A percentile compares a stretch with the other conserved stretches of the same genome.
phyloP scores from a whole-genome alignment of 2,113 vertebrate genomes.

The Rostratula benghalensis region DNA sequence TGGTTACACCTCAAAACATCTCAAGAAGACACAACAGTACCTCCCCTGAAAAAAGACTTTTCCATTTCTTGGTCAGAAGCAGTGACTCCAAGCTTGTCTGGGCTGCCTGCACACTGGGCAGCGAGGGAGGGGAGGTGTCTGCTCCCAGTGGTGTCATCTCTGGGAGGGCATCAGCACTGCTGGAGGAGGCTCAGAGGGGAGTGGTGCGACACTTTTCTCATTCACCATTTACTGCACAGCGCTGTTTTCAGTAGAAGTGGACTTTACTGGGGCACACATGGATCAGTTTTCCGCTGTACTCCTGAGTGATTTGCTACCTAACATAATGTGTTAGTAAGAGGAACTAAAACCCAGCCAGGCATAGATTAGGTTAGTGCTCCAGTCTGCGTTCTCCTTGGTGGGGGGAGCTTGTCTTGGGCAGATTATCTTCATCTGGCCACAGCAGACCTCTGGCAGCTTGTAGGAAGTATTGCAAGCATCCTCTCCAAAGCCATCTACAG shows the following conservation, averaged over 20 bases:
- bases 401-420: background rate
- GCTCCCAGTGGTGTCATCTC: background rate
- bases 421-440: background rate
- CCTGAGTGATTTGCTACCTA: background rate
- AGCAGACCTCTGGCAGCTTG: background rate
- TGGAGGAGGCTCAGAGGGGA: background rate
- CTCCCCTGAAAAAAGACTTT: background rate
- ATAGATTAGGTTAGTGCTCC: background rate
- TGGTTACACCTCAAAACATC: rapidly evolving
- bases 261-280: background rate
- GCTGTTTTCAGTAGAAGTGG: background rate
- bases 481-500: background rate
- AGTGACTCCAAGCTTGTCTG: background rate
- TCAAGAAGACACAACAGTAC: background rate
- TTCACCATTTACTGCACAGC: background rate
- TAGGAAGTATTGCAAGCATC: background rate
- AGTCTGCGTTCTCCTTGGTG: background rate
- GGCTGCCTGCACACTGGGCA: background rate
- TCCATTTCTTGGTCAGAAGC: background rate
- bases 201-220: background rate
- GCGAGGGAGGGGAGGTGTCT: background rate
- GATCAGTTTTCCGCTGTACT: background rate
- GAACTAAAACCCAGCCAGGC: background rate
- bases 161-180: background rate
- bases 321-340: background rate